These are phyloP conservation scores for Phyllotis vaccarum DNA, from an alignment of 2,797 vertebrate species.

Conservation along the genomic window DNA sequence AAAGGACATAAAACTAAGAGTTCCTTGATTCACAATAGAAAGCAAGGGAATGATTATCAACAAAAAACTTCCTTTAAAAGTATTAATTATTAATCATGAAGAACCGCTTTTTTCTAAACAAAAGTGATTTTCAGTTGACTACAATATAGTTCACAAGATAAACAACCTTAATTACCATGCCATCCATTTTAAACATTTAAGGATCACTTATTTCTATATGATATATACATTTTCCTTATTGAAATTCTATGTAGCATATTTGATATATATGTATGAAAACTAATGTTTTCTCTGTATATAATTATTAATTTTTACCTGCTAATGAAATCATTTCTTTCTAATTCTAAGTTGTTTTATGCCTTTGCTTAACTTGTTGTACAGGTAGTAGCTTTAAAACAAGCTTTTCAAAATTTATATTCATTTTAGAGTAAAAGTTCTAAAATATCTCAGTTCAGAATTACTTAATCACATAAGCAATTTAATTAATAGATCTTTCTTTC, in stretches of 20 bases:
- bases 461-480: constrained; percentile 15
- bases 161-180: background rate
- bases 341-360: background rate
- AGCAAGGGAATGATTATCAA: background rate
- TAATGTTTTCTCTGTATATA: background rate
- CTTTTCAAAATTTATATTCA: background rate
- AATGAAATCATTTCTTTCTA: background rate
- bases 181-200: background rate
- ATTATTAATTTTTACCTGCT: background rate
- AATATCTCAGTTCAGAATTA: background rate
- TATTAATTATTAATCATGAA: background rate
- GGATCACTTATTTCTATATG: background rate
- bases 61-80: background rate
- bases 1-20: background rate
- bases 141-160: background rate
- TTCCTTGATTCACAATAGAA: background rate
- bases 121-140: constrained; percentile 17
- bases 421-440: background rate
- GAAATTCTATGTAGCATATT: background rate
- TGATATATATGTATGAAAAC: background rate
- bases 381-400: background rate
- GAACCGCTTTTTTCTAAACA: background rate
- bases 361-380: background rate
- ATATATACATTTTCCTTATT: background rate
- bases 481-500: background rate